These are phyloP conservation scores for Corvus cornix DNA, from an alignment of 2,113 vertebrate genomes.

Conservation along the genomic window DNA sequence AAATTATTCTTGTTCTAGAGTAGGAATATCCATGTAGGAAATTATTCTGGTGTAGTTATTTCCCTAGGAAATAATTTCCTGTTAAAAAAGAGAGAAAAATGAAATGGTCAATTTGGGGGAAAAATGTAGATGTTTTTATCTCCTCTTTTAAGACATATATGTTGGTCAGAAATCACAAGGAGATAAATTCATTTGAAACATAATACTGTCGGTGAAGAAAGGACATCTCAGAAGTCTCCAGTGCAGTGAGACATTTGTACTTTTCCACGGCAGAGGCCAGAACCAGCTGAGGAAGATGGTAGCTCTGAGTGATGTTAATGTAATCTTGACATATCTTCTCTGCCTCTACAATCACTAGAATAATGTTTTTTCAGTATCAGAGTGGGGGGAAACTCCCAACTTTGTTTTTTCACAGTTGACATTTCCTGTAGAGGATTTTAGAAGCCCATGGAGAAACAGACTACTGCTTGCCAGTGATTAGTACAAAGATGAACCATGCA, in stretches of 20 bases:
- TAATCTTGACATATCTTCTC: not conserved
- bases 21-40: not conserved
- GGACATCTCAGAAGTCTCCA: not conserved
- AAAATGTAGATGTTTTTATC: not conserved
- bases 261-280: not conserved
- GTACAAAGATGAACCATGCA: not conserved
- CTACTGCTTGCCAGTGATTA: not conserved
- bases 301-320: not conserved
- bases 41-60: not conserved
- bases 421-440: not conserved
- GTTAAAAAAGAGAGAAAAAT: not conserved
- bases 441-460: not conserved
- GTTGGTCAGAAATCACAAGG: not conserved
- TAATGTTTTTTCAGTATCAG: not conserved
- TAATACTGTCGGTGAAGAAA: not conserved
- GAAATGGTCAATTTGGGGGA: not conserved
- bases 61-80: not conserved
- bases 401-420: not conserved
- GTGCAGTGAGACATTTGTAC: not conserved
- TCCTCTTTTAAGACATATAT: not conserved
- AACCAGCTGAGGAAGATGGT: not conserved
- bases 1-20: not conserved
- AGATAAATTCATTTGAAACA: not conserved
- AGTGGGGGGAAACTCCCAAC: not conserved
- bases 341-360: not conserved